A percentile compares a stretch with the other conserved stretches of the same genome.
Conservation (phyloP, 2,797 vertebrate species). For the Alcedo atthis region DNA sequence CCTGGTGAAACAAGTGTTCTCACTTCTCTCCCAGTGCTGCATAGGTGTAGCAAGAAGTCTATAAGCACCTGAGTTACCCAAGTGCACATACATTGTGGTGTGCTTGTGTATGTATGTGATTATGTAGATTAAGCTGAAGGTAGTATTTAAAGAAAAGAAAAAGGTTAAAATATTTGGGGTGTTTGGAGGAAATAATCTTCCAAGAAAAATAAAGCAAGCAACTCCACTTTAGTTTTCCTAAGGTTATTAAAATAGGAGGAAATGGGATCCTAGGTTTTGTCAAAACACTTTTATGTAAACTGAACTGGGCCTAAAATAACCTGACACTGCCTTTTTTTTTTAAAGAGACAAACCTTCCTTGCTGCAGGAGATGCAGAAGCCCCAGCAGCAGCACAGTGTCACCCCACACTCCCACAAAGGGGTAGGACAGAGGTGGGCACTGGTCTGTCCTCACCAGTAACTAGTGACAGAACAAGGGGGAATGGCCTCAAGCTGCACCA, state of each 20-base stretch:
- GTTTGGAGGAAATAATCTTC: neutral
- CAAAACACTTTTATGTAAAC: neutral
- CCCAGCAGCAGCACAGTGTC: neutral
- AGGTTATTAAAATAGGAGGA: conserved; percentile 40
- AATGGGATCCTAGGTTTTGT: neutral
- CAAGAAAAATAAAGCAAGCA: neutral
- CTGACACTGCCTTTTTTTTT: neutral
- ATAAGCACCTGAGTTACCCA: neutral
- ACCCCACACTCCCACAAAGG: fast-evolving
- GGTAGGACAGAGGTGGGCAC: too few species aligned
- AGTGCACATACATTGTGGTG: neutral
- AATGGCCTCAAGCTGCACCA: too few species aligned
- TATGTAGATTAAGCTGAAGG: neutral
- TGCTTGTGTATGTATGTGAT: neutral
- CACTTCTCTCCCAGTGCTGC: fast-evolving
- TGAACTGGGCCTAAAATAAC: neutral
- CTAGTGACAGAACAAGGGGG: too few species aligned
- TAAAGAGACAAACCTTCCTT: neutral
- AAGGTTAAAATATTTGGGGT: neutral
- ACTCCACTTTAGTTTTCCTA: neutral
- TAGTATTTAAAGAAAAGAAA: neutral
- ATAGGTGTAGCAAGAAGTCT: neutral
- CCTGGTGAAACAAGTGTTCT: neutral
- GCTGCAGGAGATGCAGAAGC: neutral
- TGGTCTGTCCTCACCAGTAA: too few species aligned